Percentiles rank a stretch among this genome's conserved stretches.
phyloP scores from a whole-genome alignment of 1,140 invertebrate genomes.

The Atta texana region DNA sequence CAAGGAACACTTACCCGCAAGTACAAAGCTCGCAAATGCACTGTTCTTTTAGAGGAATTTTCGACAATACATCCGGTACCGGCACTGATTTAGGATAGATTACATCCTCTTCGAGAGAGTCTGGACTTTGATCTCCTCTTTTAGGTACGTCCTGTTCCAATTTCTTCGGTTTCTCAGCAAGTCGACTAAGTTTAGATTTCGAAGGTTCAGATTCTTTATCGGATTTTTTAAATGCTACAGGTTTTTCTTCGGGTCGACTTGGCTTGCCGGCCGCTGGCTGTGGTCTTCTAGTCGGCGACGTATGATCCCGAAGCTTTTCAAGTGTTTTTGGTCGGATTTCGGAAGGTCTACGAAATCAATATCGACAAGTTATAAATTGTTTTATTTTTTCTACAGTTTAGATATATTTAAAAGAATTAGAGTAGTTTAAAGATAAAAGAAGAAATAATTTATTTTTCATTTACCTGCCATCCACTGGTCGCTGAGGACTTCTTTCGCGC shows the following conservation, averaged over 20 bases:
- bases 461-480: conserved; percentile 59
- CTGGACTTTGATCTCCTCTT: conserved; percentile 79
- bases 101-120: conserved; percentile 76
- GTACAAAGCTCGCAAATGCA: conserved; percentile 96
- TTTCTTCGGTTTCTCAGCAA: conserved; percentile 63
- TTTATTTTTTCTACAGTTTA: neutral
- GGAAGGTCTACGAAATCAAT: conserved; percentile 66
- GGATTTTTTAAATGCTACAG: conserved; percentile 20
- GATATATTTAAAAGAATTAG: neutral
- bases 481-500: conserved; percentile 70
- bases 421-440: neutral
- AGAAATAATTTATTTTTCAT: neutral
- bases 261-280: conserved; percentile 75
- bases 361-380: neutral
- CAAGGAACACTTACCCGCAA: conserved; percentile 92
- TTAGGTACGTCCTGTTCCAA: conserved; percentile 70
- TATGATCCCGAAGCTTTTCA: conserved; percentile 77
- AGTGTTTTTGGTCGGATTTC: conserved; percentile 76
- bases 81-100: conserved; percentile 26
- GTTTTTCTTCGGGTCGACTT: conserved; percentile 65
- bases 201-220: conserved; percentile 11
- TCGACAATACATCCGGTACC: conserved; percentile 77
- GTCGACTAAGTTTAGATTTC: conserved; percentile 62
- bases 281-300: conserved; percentile 61
- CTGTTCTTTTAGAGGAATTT: conserved; percentile 89